Evolutionary conservation across 1,140 invertebrate genomes (phyloP), one percentile per base, ranked within the genome.

Genomic region (Idris sp.): DNA sequence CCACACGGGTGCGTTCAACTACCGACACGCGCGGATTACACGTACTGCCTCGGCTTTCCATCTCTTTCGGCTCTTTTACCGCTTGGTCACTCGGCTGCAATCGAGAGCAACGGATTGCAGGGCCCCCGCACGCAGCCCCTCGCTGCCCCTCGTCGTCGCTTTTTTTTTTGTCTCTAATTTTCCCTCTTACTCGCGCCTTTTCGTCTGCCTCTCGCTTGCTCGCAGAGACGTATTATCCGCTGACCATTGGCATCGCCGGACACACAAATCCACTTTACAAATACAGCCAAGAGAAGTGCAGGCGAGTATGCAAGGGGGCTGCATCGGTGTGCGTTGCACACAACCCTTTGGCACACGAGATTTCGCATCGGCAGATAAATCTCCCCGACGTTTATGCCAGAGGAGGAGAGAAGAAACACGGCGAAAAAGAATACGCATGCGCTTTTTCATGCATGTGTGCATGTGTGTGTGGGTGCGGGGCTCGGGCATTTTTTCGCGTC

Each of bases 331-430:
- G 53, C 46, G 35, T 28, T 7, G 25, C 49, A 59, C 71, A 68
- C 62, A 48, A 43, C 71, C 44, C 61, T 59, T 73, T n/a, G n/a
- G n/a, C n/a, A 36, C 59, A 61, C 38, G 46, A 53, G 53, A 54
- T 72, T 59, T 69, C 64, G 40, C 81, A 83, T 81, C 78, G 81
- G 41, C 74, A 76, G 78, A 84, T 84, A 84, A 84, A 85, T 85
- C 80, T 83, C 78, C 41, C 74, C 67, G 83, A 78, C 77, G 81
- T 77, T 84, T 81, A 81, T 79, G 76, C 74, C 77, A 69, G 71
- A 81, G 67, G 36, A 74, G 76, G 80, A 80, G 44, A 73, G 80
- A 68, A 77, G 62, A 75, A 15, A 49, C 61, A 64, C 73, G 65
- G 74, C 73, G 33, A 14, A 67, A 65, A 64, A 51, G 58, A 38